Evolutionary conservation across 2,113 vertebrate species (phyloP), one percentile per base, ranked within the genome.

Genomic region (Oxyura jamaicensis): DNA sequence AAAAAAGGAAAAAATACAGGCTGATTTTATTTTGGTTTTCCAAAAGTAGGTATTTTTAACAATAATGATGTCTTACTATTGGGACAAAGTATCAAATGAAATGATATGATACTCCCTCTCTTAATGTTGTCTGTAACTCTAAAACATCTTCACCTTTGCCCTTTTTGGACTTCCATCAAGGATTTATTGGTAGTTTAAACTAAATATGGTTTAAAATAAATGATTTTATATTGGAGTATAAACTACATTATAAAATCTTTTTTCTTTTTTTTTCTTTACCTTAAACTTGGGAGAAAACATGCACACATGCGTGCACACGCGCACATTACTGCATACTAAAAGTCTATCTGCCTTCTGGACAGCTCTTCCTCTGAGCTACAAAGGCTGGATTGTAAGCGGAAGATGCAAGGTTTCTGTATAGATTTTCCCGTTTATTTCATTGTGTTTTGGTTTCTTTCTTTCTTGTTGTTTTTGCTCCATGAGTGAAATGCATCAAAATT

Each of bases 301-400:
- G 25, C 6, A 62, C 4, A 16, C 26, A 26, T 46, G 44, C 7
- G 4, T 13, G 11, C 25, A 29, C 29, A 36, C 0, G 1, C 2
- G 33, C 19, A 82, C 41, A 86, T 31, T 17, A 63, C 23, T 35
- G n/a, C 25, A 22, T 15, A 26, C 8, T 25, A 77, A 65, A 63
- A 81, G 14, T 13, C 28, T 69, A 14, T 17, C 6, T 52, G 9
- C 13, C 39, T 74, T 81, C 59, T 52, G 42, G 28, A 35, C 19
- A 60, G 7, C 25, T 58, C 29, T 71, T 20, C 35, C 15, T 63
- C 48, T 79, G 31, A 21, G 23, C 68, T 29, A n/a, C 25, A 66
- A 92, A 81, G 8, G 8, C 48, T 28, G 26, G 8, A 60, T 5
- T 35, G 14, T 18, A 65, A 69, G 31, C 1, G 65, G 36, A 86